Evolutionary conservation across 2,797 vertebrate genomes (phyloP), one percentile per base, ranked within the genome.

Genomic region (Austrolebias charrua): DNA sequence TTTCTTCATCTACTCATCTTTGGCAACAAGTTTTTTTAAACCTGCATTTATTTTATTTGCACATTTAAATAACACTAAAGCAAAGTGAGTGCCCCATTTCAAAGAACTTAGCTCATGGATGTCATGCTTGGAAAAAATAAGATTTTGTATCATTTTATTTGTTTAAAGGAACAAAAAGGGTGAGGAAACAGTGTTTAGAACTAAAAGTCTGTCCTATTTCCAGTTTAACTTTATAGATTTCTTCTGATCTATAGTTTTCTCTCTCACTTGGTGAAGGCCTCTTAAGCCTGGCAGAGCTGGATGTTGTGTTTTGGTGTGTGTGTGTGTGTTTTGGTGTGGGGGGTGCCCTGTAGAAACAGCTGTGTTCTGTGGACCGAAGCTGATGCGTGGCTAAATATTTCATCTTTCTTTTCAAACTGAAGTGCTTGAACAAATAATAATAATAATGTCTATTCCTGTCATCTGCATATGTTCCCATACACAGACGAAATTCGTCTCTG

Each of bases 371-470:
- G 83, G 73, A 82, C 80, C 86, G 82, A 78, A 76, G 76, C 80
- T 83, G 87, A 90, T 87, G 87, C 76, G 73, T 70, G 63, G 75
- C 62, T 90, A 78, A 92, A 90, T 90, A 88, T 92, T 91, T 92
- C 75, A 92, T 81, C 66, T 70, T 68, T 72, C 51, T 63, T 81
- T 46, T 63, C 66, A 59, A 74, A 67, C 65, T 64, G 48, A 61
- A 52, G 66, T 4, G 14, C 52, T 29, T 9, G 19, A 52, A 42
- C 19, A 38, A 54, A 52, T n/a, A n/a, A n/a, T n/a, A n/a, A n/a
- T n/a, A n/a, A n/a, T n/a, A n/a, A n/a, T n/a, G n/a, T n/a, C n/a
- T n/a, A n/a, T n/a, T n/a, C n/a, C n/a, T n/a, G n/a, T n/a, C n/a
- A n/a, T n/a, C n/a, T n/a, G n/a, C n/a, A n/a, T n/a, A n/a, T n/a